These are phyloP conservation scores for Dinoponera quadriceps DNA, from an alignment of 1,140 invertebrate species.

Conservation along the genomic window DNA sequence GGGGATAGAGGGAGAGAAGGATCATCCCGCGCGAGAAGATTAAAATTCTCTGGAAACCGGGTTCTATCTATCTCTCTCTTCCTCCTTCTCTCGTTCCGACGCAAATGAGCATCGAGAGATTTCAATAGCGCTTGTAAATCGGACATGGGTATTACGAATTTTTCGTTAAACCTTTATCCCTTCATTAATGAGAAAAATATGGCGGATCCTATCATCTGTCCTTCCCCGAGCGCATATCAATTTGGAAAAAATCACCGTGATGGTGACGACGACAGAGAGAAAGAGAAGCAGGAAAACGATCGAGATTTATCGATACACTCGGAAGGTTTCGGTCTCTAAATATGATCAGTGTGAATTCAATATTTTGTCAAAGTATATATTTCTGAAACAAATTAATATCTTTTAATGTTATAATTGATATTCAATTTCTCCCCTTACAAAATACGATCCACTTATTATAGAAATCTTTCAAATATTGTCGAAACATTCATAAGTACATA, in stretches of 20 bases:
- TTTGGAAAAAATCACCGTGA: background rate
- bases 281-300: background rate
- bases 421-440: background rate
- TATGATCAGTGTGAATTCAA: background rate
- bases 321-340: background rate
- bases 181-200: slow-evolving; percentile 53
- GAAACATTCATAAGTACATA: background rate
- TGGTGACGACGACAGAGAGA: slow-evolving; percentile 1
- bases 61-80: background rate
- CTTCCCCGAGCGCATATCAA: background rate
- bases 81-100: background rate
- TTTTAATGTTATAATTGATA: slow-evolving; percentile 1
- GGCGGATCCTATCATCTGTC: background rate
- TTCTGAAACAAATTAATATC: slow-evolving; percentile 21
- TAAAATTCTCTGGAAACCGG: slow-evolving; percentile 30
- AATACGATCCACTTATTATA: background rate
- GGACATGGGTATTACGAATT: slow-evolving; percentile 22
- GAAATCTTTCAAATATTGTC: background rate
- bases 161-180: slow-evolving; percentile 25
- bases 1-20: background rate
- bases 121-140: slow-evolving; percentile 37
- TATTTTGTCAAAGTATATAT: background rate
- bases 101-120: slow-evolving; percentile 44
- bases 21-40: slow-evolving; percentile 29
- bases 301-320: background rate